These are phyloP conservation scores for Macrostomum lignano DNA, from an alignment of 1,140 invertebrate species.

Conservation along the genomic window DNA sequence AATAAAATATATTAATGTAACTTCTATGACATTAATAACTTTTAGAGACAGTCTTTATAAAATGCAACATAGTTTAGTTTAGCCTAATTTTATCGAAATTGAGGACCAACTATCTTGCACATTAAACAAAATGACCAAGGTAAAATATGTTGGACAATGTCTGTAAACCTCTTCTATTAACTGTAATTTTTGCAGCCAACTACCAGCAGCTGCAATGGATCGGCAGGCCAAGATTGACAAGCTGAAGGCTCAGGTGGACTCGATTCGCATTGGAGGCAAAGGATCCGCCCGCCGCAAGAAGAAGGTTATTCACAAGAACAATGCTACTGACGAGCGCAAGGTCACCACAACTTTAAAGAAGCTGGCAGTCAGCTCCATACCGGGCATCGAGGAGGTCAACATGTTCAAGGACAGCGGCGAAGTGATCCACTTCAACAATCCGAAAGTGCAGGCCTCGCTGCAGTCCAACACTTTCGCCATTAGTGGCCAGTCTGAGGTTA, in stretches of 20 bases:
- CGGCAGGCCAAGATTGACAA: too few species aligned
- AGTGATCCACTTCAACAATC: slow-evolving; percentile 97
- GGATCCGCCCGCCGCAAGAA: slow-evolving; percentile 94
- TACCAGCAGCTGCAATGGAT: too few species aligned
- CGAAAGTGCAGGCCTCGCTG: slow-evolving; percentile 91
- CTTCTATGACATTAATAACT: too few species aligned
- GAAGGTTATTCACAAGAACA: slow-evolving; percentile 54
- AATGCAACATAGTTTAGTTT: too few species aligned
- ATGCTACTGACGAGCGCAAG: slow-evolving; percentile 96
- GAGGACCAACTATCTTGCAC: too few species aligned
- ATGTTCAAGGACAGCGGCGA: slow-evolving; percentile 99
- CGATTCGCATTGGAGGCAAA: slow-evolving; percentile 68
- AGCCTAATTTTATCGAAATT: too few species aligned
- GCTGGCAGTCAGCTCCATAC: slow-evolving; percentile 77
- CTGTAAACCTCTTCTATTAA: too few species aligned
- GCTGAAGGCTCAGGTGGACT: slow-evolving; percentile 55
- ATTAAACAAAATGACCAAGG: too few species aligned
- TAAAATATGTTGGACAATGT: too few species aligned
- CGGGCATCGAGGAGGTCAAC: slow-evolving; percentile 82
- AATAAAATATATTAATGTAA: too few species aligned
- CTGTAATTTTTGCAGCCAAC: too few species aligned
- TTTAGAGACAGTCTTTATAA: too few species aligned
- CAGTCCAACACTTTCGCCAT: slow-evolving; percentile 12
- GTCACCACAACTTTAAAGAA: slow-evolving; percentile 89
- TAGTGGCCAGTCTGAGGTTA: not conserved